phyloP scores from a whole-genome alignment of 2,113 vertebrate species.

The Prunella himalayana region DNA sequence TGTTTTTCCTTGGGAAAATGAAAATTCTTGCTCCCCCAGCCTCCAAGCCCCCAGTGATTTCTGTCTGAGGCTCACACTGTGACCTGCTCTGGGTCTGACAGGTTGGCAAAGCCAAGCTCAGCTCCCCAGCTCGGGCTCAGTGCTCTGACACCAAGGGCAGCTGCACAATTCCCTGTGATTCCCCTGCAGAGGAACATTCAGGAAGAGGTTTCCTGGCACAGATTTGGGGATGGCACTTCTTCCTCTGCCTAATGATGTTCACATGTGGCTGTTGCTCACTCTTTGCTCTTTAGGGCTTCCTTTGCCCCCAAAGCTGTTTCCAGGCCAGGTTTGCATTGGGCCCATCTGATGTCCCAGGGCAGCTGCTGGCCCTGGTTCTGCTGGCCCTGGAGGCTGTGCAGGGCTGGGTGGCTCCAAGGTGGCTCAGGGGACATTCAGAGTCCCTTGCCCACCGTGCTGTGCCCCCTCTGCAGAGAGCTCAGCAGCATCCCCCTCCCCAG shows the following conservation, averaged over 20 bases:
- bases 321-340: neutral
- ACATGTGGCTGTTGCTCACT: neutral
- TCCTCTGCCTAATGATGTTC: neutral
- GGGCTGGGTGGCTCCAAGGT: neutral
- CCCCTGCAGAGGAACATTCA: neutral
- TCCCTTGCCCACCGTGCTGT: accelerated
- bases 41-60: neutral
- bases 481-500: neutral
- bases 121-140: neutral
- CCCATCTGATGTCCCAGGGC: neutral
- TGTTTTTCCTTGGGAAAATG: neutral
- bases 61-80: neutral
- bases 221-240: neutral
- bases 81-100: neutral
- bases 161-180: constrained; percentile 7
- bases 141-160: neutral
- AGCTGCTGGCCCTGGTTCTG: neutral
- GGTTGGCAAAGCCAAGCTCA: neutral
- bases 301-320: neutral
- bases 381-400: neutral
- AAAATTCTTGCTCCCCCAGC: neutral
- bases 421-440: neutral
- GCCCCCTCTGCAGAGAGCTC: neutral
- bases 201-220: neutral
- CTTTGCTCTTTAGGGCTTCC: neutral